Conservation (phyloP, 1,140 invertebrate genomes). For the Philaenus spumarius region DNA sequence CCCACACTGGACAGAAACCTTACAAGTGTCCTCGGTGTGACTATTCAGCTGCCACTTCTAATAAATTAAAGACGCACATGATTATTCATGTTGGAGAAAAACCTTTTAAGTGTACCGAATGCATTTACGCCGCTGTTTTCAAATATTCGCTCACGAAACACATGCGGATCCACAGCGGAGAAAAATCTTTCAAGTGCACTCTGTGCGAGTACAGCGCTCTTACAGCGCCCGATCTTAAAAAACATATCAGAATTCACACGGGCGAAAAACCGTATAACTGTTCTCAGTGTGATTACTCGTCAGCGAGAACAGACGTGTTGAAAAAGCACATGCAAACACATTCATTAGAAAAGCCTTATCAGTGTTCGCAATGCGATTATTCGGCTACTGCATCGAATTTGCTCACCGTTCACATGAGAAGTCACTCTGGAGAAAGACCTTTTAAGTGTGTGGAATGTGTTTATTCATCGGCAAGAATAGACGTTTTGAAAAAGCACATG, state of each 20-base stretch:
- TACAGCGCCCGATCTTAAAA: not conserved
- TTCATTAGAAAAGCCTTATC: not conserved
- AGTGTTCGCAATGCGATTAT: too few species aligned
- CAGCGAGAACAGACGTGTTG: not conserved
- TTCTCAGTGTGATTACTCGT: not conserved
- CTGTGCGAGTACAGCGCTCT: conserved; percentile 41
- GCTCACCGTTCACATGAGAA: not conserved
- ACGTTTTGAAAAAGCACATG: too few species aligned
- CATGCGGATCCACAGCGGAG: conserved; percentile 23
- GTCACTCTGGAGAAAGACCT: not conserved
- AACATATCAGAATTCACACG: conserved; percentile 1
- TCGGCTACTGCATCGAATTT: too few species aligned
- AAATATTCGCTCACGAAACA: conserved; percentile 4
- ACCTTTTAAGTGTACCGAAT: conserved; percentile 1
- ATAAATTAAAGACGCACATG: not conserved
- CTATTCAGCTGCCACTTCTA: not conserved
- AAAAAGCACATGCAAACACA: not conserved
- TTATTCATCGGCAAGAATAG: not conserved
- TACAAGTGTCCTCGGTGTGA: conserved; percentile 47
- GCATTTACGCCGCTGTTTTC: conserved; percentile 26
- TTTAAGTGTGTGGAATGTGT: too few species aligned
- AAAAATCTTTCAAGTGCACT: conserved; percentile 26
- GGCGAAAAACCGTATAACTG: conserved; percentile 3
- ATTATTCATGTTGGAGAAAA: not conserved
- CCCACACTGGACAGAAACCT: conserved; percentile 50